These are phyloP conservation scores for Drosophila mimetica DNA, from an alignment of 2,888 invertebrate genomes.

Conservation along the genomic window DNA sequence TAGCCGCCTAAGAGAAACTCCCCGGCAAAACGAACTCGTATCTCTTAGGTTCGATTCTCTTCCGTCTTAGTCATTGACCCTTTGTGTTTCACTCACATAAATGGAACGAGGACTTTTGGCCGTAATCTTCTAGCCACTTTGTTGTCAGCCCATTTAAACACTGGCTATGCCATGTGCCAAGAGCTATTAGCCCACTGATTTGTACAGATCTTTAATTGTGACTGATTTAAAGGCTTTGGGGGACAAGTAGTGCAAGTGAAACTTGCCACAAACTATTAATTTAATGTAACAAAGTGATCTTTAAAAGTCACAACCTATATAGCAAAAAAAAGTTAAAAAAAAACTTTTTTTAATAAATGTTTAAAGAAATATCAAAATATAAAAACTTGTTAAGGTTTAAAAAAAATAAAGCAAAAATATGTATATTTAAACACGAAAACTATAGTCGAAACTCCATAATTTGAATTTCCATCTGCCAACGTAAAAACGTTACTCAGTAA, in stretches of 20 bases:
- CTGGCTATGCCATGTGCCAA: constrained; percentile 11
- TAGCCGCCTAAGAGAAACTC: constrained; percentile 32
- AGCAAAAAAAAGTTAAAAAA: too few relatives aligned
- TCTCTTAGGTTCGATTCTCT: constrained; percentile 14
- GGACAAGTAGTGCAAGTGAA: constrained; percentile 13
- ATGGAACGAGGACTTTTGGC: constrained; percentile 7
- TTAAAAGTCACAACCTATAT: neutral
- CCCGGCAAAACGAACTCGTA: neutral
- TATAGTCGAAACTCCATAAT: too few relatives aligned
- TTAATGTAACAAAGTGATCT: neutral
- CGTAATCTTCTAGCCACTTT: constrained; percentile 5
- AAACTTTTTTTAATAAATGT: neutral
- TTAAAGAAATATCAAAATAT: neutral
- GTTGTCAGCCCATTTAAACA: constrained; percentile 1
- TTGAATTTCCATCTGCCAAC: too few relatives aligned
- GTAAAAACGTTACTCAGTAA: too few relatives aligned
- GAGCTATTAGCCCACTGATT: constrained; percentile 4
- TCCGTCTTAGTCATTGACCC: constrained; percentile 46
- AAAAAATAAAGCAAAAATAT: too few relatives aligned
- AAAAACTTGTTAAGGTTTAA: too few relatives aligned
- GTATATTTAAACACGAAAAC: too few relatives aligned
- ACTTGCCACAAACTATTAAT: constrained; percentile 21
- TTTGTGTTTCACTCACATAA: constrained; percentile 1
- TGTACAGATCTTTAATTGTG: neutral
- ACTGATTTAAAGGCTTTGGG: neutral